Evolutionary conservation across 2,888 invertebrate species (phyloP).

Genomic region (Brassicogethes aeneus): DNA sequence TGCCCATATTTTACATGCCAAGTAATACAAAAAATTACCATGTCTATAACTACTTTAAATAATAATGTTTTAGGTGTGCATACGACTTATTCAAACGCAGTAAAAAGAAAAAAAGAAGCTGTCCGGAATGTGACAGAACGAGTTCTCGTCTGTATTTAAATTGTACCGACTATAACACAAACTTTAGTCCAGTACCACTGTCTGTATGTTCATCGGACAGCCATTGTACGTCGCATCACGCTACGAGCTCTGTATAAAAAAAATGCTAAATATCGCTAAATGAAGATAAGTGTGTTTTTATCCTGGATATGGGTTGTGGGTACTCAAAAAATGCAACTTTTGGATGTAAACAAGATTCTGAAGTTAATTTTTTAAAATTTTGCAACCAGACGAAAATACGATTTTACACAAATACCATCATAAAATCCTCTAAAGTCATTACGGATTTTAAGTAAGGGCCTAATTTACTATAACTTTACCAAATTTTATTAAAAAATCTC

Average conservation of each 20-base stretch:
- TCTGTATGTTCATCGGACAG: constrained; percentile 40
- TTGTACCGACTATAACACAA: constrained; percentile 34
- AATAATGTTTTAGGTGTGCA: constrained; percentile 55
- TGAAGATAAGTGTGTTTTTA: no score
- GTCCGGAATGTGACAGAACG: constrained; percentile 63
- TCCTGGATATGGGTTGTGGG: no score
- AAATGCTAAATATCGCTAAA: no score
- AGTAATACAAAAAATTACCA: constrained; percentile 43
- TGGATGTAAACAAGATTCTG: no score
- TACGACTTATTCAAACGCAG: constrained; percentile 56
- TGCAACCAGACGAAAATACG: no score
- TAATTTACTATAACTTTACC: no score
- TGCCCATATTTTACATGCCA: constrained; percentile 78
- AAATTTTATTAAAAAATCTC: no score
- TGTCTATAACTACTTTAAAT: constrained; percentile 4
- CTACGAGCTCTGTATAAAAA: constrained; percentile 47
- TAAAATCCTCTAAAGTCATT: no score
- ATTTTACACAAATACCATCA: no score
- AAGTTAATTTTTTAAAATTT: no score
- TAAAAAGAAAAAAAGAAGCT: constrained; percentile 55
- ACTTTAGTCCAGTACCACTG: constrained; percentile 43
- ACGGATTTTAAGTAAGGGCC: no score
- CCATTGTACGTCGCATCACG: constrained; percentile 43
- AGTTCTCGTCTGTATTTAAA: constrained; percentile 55
- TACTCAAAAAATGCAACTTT: no score